Evolutionary conservation across 2,797 vertebrate species (phyloP).

Genomic region (Pteropus rufus): DNA sequence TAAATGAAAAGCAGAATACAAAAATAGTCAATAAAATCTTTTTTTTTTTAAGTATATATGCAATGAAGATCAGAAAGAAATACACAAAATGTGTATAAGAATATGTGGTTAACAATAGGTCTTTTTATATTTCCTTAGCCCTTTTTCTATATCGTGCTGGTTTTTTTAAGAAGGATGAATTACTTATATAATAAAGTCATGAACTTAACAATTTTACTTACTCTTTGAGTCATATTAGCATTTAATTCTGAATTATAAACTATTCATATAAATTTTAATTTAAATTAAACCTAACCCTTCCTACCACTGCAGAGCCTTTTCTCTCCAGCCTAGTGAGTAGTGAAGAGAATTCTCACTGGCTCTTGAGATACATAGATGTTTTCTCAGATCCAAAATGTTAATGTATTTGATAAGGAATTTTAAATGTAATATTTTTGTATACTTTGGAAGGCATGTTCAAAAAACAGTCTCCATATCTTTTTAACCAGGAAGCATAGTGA

Average conservation of each 20-base stretch:
- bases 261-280: not conserved
- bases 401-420: not conserved
- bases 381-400: not conserved
- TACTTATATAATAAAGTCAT: not conserved
- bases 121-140: not conserved
- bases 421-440: not conserved
- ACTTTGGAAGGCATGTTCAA: not conserved
- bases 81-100: not conserved
- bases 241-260: not conserved
- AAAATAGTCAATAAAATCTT: not conserved
- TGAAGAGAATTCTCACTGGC: not conserved
- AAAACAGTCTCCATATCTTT: not conserved
- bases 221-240: not conserved
- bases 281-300: not conserved
- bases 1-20: not conserved
- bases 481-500: not conserved
- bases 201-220: not conserved
- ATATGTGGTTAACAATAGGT: not conserved
- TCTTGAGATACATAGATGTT: not conserved
- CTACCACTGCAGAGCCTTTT: not conserved
- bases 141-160: not conserved
- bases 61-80: not conserved
- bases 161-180: not conserved
- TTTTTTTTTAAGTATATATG: not conserved
- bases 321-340: not conserved